Conservation (phyloP, 2,888 invertebrate genomes). For the Pocota personata region DNA sequence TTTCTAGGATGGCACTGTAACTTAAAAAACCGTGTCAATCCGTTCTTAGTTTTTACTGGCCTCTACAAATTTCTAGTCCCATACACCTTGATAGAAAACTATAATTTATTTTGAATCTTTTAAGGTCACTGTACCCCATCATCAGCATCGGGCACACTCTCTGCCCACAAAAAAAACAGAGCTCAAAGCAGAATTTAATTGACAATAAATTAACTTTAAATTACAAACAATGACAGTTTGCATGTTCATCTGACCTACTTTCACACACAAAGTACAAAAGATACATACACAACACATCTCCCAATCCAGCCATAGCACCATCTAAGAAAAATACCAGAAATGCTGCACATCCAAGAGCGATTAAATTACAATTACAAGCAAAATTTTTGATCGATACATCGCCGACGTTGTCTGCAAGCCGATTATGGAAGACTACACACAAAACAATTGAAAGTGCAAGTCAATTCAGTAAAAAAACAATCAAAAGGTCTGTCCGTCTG, state of each 20-base stretch:
- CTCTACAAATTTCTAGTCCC: not conserved
- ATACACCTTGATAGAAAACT: not conserved
- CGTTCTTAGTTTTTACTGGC: not conserved
- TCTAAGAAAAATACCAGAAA: slow-evolving; percentile 8
- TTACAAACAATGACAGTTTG: slow-evolving; percentile 57
- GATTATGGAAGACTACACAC: not conserved
- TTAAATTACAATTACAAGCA: slow-evolving; percentile 50
- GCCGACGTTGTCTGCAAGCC: not conserved
- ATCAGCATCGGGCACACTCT: not conserved
- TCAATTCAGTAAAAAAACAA: not conserved
- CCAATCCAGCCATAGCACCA: not conserved
- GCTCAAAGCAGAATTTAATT: slow-evolving; percentile 43
- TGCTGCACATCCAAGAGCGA: slow-evolving; percentile 27
- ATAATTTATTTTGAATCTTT: not conserved
- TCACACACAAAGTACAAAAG: slow-evolving; percentile 19
- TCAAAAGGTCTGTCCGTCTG: not conserved
- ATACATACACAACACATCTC: not conserved
- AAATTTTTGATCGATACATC: not conserved
- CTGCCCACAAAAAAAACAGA: not conserved
- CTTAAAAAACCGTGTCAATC: no score
- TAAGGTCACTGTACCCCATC: not conserved
- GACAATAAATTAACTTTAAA: slow-evolving; percentile 57
- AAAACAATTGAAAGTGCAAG: not conserved
- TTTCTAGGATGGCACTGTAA: no score
- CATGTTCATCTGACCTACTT: slow-evolving; percentile 57